A percentile compares a stretch with the other conserved stretches of the same genome.
phyloP scores from a whole-genome alignment of 2,888 invertebrate genomes.

The Thereva nobilitata region DNA sequence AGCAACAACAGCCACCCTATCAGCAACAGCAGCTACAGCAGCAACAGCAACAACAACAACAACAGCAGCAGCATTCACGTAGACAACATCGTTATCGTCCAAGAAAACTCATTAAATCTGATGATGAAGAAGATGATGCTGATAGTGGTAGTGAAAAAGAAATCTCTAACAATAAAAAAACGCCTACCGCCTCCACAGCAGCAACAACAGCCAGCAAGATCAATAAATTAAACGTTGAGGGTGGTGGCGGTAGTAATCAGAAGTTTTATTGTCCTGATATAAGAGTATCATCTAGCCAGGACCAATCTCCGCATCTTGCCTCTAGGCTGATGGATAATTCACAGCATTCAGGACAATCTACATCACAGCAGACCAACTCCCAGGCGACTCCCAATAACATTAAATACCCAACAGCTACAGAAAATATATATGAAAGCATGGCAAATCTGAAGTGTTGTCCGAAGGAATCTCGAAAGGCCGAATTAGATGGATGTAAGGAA shows the following conservation, averaged over 20 bases:
- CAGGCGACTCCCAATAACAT: neutral
- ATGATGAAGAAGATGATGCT: constrained; percentile 58
- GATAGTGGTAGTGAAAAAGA: constrained; percentile 51
- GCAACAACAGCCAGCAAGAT: constrained; percentile 11
- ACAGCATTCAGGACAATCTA: neutral
- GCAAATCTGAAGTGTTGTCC: constrained; percentile 54
- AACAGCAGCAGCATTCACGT: constrained; percentile 38
- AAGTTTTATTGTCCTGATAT: constrained; percentile 35
- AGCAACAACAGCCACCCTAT: constrained; percentile 15
- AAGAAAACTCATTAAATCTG: constrained; percentile 57
- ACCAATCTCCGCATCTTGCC: constrained; percentile 39
- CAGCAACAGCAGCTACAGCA: constrained; percentile 4
- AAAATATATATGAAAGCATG: constrained; percentile 56
- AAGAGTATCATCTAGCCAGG: constrained; percentile 7
- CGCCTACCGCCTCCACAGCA: neutral
- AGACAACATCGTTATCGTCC: constrained; percentile 57
- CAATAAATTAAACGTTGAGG: constrained; percentile 19
- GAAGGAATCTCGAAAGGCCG: constrained; percentile 39
- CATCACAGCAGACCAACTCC: constrained; percentile 1
- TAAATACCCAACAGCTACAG: constrained; percentile 32
- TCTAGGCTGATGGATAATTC: constrained; percentile 36
- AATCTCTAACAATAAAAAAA: constrained; percentile 44
- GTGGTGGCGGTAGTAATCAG: constrained; percentile 11
- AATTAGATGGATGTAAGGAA: constrained; percentile 38
- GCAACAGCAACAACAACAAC: constrained; percentile 45